phyloP scores from a whole-genome alignment of 2,797 vertebrate genomes.

The Lacerta viridis region DNA sequence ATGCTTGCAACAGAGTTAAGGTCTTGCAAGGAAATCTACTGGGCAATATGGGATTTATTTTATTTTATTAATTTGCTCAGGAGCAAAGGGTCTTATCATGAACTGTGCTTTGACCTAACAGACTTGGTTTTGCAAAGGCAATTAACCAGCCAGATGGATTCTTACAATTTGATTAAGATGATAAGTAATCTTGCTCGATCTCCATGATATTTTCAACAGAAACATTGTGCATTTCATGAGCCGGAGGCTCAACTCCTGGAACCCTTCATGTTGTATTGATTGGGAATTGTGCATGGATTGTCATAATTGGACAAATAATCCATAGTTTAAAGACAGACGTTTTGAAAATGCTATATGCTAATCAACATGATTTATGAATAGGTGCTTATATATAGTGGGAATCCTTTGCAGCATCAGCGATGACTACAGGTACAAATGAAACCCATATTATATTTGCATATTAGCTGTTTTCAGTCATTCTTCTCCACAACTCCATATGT shows the following conservation, averaged over 20 bases:
- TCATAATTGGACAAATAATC: neutral
- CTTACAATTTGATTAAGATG: neutral
- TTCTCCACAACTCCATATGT: no score
- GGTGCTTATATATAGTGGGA: neutral
- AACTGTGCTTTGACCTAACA: neutral
- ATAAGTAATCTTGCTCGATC: neutral
- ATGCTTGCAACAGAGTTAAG: neutral
- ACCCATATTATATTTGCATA: neutral
- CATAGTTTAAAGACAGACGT: neutral
- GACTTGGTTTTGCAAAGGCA: neutral
- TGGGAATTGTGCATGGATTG: neutral
- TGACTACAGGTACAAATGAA: neutral
- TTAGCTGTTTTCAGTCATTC: no score
- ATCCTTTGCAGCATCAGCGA: neutral
- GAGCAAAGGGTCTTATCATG: neutral
- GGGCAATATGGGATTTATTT: neutral
- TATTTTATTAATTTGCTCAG: neutral
- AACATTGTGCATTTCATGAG: neutral
- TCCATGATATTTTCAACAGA: neutral
- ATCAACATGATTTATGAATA: neutral
- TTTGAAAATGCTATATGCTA: neutral
- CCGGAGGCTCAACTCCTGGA: neutral
- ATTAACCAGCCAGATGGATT: neutral
- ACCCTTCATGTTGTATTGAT: neutral
- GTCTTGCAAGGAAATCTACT: neutral